phyloP scores from a whole-genome alignment of 64 coral and sea anemone genomes.

The Montipora efflorescens region DNA sequence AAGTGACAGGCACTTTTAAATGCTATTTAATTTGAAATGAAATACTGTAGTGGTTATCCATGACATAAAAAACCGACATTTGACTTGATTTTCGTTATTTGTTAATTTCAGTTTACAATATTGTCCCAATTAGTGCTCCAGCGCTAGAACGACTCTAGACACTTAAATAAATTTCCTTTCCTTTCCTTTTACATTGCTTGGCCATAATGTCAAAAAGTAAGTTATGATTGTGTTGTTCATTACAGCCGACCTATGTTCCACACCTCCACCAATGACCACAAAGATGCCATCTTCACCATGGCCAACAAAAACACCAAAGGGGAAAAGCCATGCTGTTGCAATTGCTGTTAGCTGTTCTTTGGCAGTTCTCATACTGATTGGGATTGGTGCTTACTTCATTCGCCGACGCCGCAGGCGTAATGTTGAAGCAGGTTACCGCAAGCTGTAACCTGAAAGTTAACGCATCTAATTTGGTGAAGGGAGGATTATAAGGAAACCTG shows the following conservation, averaged over 20 bases:
- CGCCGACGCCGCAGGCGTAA: conserved; percentile 32
- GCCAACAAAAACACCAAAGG: background rate
- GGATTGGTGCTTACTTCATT: conserved; percentile 79
- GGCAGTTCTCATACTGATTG: conserved; percentile 77
- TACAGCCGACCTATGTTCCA: background rate
- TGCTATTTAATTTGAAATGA: background rate
- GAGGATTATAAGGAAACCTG: background rate
- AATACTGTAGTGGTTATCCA: too few species aligned
- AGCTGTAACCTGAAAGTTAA: conserved; percentile 57
- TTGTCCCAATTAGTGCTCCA: too few species aligned
- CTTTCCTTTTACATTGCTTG: too few species aligned
- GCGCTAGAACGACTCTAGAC: too few species aligned
- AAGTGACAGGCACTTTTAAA: background rate
- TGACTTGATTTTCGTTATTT: too few species aligned
- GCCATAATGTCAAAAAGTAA: background rate
- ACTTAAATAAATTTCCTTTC: too few species aligned
- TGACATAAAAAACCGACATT: too few species aligned
- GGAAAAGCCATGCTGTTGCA: conserved; percentile 52
- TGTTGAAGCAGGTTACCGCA: conserved; percentile 63
- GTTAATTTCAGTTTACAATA: too few species aligned
- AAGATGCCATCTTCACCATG: background rate
- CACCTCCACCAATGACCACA: background rate
- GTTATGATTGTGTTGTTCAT: background rate
- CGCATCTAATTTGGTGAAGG: background rate
- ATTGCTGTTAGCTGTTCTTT: conserved; percentile 92